Conservation (phyloP, 2,113 vertebrate species). For the Pseudois nayaur region DNA sequence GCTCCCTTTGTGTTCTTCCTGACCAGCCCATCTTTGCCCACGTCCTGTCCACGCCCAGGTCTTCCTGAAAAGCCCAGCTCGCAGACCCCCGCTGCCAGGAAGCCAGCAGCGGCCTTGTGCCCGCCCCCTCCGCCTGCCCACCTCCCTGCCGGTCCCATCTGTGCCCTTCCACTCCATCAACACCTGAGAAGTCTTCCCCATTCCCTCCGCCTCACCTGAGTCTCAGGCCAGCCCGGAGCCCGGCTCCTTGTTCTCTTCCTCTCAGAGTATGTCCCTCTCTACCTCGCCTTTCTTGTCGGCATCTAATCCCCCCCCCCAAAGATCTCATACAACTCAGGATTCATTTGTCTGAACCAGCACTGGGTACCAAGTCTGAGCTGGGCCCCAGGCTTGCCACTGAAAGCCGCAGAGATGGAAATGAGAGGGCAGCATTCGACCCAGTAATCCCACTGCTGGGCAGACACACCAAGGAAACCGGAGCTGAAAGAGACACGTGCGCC, state of each 20-base stretch:
- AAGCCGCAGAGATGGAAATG: background rate
- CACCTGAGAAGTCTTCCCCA: accelerated
- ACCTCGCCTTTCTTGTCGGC: background rate
- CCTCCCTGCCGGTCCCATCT: background rate
- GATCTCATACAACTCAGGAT: accelerated
- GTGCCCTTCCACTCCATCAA: background rate
- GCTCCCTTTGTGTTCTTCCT: background rate
- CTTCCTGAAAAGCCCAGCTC: background rate
- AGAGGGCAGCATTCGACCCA: background rate
- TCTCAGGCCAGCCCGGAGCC: background rate
- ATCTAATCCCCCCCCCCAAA: background rate
- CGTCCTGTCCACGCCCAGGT: background rate
- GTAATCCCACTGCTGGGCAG: background rate
- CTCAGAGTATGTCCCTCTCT: background rate
- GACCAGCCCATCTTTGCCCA: background rate
- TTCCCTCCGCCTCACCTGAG: background rate
- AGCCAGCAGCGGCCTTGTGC: accelerated
- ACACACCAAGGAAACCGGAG: too few species aligned
- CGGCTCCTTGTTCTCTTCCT: background rate
- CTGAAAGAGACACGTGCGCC: too few species aligned
- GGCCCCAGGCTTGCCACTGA: background rate
- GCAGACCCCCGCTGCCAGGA: background rate
- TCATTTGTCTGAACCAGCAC: background rate
- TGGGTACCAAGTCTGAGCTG: background rate
- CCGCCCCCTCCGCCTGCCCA: accelerated